Conservation (phyloP, 2,797 vertebrate genomes). For the Ceryle rudis region DNA sequence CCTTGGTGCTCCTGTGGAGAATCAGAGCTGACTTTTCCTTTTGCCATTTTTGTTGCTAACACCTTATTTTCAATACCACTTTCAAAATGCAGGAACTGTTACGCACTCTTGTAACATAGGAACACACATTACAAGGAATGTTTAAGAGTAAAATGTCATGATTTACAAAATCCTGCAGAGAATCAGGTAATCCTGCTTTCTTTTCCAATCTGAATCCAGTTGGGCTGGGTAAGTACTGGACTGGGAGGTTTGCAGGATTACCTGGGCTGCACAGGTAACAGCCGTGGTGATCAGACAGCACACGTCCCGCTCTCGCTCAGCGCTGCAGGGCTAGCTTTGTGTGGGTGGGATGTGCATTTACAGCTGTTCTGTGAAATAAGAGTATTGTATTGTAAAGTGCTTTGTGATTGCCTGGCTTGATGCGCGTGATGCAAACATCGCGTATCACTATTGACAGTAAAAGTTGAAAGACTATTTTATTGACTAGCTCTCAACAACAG, state of each 20-base stretch:
- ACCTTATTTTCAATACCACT: not conserved
- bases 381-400: not conserved
- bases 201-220: not conserved
- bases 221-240: not conserved
- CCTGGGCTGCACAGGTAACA: not conserved
- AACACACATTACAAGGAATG: not conserved
- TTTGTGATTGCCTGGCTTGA: not conserved
- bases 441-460: not conserved
- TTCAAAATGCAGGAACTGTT: not conserved
- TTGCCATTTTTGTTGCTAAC: not conserved
- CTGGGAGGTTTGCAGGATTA: not conserved
- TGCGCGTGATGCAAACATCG: not conserved
- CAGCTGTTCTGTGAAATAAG: not conserved
- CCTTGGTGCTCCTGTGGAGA: not conserved
- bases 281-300: not conserved
- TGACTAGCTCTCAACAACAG: not conserved
- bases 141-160: not conserved
- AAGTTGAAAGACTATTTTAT: not conserved
- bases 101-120: not conserved
- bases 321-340: not conserved
- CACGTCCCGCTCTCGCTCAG: accelerated
- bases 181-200: not conserved
- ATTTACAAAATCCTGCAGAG: not conserved
- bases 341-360: not conserved
- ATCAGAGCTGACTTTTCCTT: not conserved